Conservation (phyloP, 2,888 invertebrate genomes). For the Thysanoteuthis rhombus region DNA sequence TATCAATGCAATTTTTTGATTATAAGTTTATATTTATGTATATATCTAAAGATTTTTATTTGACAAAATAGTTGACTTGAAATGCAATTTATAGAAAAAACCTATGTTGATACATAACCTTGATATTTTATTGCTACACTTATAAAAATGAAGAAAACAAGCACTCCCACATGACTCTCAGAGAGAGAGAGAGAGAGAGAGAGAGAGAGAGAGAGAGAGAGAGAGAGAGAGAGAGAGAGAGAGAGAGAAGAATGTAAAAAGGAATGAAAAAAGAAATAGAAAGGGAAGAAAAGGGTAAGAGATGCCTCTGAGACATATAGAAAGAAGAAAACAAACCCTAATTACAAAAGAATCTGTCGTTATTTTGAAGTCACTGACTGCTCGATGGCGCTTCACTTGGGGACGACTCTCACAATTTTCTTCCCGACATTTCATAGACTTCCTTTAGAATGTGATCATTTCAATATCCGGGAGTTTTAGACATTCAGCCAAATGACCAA, state of each 20-base stretch:
- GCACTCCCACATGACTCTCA: too few relatives aligned
- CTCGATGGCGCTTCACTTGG: not conserved
- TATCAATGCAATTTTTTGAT: too few relatives aligned
- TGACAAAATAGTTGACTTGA: too few relatives aligned
- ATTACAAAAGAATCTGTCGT: not conserved
- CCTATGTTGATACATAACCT: too few relatives aligned
- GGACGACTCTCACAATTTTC: not conserved
- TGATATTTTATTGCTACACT: too few relatives aligned
- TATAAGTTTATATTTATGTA: too few relatives aligned
- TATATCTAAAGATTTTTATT: too few relatives aligned
- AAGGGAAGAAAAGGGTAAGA: not conserved
- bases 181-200: too few relatives aligned
- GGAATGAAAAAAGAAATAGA: not conserved
- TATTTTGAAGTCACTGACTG: not conserved
- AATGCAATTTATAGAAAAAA: too few relatives aligned
- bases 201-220: too few relatives aligned
- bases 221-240: too few relatives aligned
- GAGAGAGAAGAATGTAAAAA: not conserved
- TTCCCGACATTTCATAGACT: not conserved
- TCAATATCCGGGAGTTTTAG: not conserved
- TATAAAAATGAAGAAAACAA: too few relatives aligned
- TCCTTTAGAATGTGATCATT: not conserved
- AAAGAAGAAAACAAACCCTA: not conserved
- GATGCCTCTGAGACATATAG: accelerated
- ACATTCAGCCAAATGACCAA: not conserved